Conservation (phyloP, 2,113 vertebrate genomes). For the Nesogale talazaci region DNA sequence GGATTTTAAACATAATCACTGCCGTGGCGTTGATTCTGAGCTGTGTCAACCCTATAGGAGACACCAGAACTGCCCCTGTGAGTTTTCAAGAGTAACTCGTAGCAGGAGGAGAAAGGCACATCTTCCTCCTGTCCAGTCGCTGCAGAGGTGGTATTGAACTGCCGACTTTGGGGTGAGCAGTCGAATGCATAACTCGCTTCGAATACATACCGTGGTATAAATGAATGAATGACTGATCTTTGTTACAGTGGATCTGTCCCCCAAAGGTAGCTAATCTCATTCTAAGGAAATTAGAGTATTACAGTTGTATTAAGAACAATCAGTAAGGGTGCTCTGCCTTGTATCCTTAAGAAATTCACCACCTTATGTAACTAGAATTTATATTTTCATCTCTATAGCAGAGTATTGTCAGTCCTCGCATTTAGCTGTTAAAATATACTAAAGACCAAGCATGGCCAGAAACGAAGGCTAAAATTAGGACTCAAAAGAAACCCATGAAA, state of each 20-base stretch:
- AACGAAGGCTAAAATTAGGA: constrained; percentile 43
- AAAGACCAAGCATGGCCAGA: constrained; percentile 42
- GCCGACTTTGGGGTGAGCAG: no score
- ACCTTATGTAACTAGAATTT: background rate
- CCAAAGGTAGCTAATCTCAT: constrained; percentile 13
- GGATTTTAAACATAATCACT: background rate
- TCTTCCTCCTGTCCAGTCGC: no score
- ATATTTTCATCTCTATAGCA: background rate
- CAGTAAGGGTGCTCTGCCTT: background rate
- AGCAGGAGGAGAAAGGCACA: no score
- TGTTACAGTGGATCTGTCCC: background rate
- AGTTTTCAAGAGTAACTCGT: no score
- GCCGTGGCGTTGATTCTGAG: no score
- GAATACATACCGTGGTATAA: constrained; percentile 33
- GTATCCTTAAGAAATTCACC: background rate
- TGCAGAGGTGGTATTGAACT: no score
- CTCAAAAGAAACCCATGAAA: constrained; percentile 30
- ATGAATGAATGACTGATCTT: background rate
- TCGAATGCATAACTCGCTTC: no score
- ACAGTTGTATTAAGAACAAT: background rate
- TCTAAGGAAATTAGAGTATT: constrained; percentile 39
- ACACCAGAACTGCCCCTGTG: no score
- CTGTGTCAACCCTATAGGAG: no score
- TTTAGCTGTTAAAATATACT: constrained; percentile 31
- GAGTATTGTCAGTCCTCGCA: background rate